A percentile compares a stretch with the other conserved stretches of the same genome.
Conservation (phyloP, 2,113 vertebrate species). For the Ceyx cyanopectus region DNA sequence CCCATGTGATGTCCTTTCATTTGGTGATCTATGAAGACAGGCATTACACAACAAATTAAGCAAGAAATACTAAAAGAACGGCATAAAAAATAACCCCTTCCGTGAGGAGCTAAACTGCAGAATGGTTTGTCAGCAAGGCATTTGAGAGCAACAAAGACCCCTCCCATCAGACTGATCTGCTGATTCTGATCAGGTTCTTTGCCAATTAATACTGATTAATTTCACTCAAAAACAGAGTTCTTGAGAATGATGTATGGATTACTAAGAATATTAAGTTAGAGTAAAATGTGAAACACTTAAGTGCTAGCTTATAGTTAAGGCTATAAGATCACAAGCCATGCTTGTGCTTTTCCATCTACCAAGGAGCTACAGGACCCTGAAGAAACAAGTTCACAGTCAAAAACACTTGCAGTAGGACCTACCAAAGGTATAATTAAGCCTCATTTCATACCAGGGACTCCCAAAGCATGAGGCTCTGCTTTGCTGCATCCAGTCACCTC, state of each 20-base stretch:
- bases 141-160: neutral
- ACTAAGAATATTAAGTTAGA: neutral
- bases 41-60: neutral
- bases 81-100: neutral
- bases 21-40: neutral
- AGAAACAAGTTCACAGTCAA: neutral
- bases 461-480: neutral
- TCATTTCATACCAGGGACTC: neutral
- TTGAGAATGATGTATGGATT: neutral
- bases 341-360: neutral
- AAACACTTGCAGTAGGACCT: neutral
- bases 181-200: neutral
- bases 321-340: fast-evolving
- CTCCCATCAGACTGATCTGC: neutral
- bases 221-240: neutral
- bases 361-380: neutral
- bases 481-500: neutral
- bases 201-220: neutral
- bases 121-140: neutral
- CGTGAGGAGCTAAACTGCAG: neutral
- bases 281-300: neutral
- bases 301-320: neutral
- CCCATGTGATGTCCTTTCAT: neutral
- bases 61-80: neutral
- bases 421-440: neutral